Percentiles rank a stretch among this genome's conserved stretches.
Evolutionary conservation across 1,140 invertebrate genomes (phyloP).

Genomic region (Xylocopa sonorina): DNA sequence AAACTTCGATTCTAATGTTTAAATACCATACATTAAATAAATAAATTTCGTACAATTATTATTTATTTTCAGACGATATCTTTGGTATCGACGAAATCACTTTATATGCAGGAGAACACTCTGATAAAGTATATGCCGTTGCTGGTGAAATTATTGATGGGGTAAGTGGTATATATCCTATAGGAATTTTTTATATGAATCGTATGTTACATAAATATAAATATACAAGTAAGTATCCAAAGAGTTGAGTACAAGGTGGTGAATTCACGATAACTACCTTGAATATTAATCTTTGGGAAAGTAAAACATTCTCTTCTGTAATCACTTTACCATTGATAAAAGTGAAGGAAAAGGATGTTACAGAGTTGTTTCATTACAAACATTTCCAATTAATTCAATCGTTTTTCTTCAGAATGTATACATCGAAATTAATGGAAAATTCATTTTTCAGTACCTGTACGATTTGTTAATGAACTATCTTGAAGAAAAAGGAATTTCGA

Average conservation of each 20-base stretch:
- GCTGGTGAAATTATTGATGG: conserved; percentile 95
- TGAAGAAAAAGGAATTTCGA: conserved; percentile 95
- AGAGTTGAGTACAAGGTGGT: conserved; percentile 74
- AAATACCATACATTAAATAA: background rate
- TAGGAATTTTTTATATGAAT: background rate
- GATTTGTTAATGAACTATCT: conserved; percentile 96
- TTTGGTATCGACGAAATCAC: conserved; percentile 95
- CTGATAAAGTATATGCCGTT: conserved; percentile 92
- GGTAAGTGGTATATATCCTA: conserved; percentile 82
- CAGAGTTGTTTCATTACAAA: conserved; percentile 16
- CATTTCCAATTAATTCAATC: background rate
- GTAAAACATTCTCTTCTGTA: conserved; percentile 62
- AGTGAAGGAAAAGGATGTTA: conserved; percentile 28
- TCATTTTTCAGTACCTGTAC: conserved; percentile 91
- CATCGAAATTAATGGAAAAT: background rate
- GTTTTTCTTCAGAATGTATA: background rate
- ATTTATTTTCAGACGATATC: conserved; percentile 85
- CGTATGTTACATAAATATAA: no score
- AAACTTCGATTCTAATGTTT: conserved; percentile 64
- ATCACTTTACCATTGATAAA: conserved; percentile 19
- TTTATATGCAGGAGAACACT: conserved; percentile 91
- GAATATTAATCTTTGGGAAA: conserved; percentile 78
- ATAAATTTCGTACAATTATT: conserved; percentile 10
- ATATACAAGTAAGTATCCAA: conserved; percentile 62
- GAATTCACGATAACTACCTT: conserved; percentile 50